Evolutionary conservation across 2,888 invertebrate genomes (phyloP), one percentile per base, ranked within the genome.

Genomic region (Phortica okadai): DNA sequence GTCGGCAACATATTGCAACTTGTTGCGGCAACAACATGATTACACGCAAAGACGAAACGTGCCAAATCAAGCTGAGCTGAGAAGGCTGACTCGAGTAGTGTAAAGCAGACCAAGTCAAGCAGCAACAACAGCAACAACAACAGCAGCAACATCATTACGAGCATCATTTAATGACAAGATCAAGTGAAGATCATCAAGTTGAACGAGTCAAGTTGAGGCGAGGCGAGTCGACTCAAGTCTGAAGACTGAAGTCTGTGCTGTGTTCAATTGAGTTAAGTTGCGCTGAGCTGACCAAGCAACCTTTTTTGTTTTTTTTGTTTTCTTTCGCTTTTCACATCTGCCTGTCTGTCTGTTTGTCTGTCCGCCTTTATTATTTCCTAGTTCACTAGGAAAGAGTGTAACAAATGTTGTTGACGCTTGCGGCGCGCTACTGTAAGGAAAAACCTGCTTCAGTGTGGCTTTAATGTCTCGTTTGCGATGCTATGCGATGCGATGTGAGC

Each of bases 141-240:
- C 45, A 69, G 74, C 81, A 80, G 79, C 82, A 86, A 80, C 80
- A 87, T 81, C 80, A 84, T 82, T 81, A 82, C 82, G 81, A 81
- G 80, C 87, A 82, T 82, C 86, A 82, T 86, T 88, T 88, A 88
- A 89, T 89, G 89, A 89, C 88, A 89, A 88, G 89, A 88, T 89
- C 88, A 87, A 86, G 86, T 87, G 80, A 82, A 86, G 85, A 86
- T 84, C 88, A 83, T 72, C 70, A 67, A 67, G 67, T 16, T 44
- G 67, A 81, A 78, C 81, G 82, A 76, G 79, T 78, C 74, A 33
- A 33, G 33, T 33, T 5, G 33, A 33, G 33, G 33, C 33, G 56
- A 56, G 56, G 11, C 56, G 16, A 56, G 56, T n/a, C 16, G 16
- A 56, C 14, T 56, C n/a, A 56, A 56, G 56, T n/a, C 56, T 16